Base-by-base conservation (phyloP, 2,888 invertebrate genomes). In the Drosophila parthenogenetica region DNA sequence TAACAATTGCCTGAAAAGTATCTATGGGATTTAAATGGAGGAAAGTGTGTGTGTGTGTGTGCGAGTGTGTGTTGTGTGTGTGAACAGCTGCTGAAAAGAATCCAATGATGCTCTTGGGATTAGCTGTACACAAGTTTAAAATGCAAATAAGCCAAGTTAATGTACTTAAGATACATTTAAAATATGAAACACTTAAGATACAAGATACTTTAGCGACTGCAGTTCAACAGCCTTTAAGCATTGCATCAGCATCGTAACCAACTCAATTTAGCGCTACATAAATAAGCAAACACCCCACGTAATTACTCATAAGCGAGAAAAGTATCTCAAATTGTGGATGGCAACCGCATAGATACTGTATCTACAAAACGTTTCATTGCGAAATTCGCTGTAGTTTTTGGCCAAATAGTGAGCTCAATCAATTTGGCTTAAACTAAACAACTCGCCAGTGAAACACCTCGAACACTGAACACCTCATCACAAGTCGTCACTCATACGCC, bases 381-480 rank as follows among this genome's bases (percentile, higher is more conserved):
- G 46, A 54, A 57, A 59, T 75, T 57, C 35, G 13, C 29, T 51
- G 25, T 48, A 42, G 29, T 40, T 37, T 46, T 37, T 40, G 40
- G 66, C 70, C 29, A 22, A 61, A 57, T 35, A 75, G 60, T 65
- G 55, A 75, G 67, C 70, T 76, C 84, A 59, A 68, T 77, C 83
- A 85, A 78, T 81, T 76, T 65, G 62, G 61, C 65, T 76, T 64
- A 80, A 81, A 78, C 80, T 78, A 81, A 81, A 75, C 57, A 55
- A 10, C 49, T 49, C 17, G 17, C 82, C 73, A 43, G 29, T 29
- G 64, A 46, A 35, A 35, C 11, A 35, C 1, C 35, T 35, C 13
- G 13, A 35, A 35, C 13, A 35, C 13, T 8, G 8, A 29, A 35
- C 35, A 35, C 35, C 62, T 53, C 69, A 62, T 14, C 43, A 62